Evolutionary conservation across 2,888 invertebrate genomes (phyloP).

Genomic region (Papilio protenor): DNA sequence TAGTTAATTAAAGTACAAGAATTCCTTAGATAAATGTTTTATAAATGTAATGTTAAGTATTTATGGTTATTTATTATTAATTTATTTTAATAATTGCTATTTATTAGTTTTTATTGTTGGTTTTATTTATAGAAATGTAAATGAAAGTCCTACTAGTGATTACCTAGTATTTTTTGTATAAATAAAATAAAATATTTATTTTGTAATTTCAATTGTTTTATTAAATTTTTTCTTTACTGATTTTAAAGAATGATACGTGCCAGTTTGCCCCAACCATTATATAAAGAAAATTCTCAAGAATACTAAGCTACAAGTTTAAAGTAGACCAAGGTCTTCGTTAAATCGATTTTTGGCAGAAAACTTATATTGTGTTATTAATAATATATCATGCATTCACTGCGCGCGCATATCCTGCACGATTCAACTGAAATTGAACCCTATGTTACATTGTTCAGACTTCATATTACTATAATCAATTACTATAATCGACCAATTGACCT

Average conservation of each 20-base stretch:
- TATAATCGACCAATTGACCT: too few species aligned
- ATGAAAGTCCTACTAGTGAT: constrained; percentile 61
- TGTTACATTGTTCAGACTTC: not conserved
- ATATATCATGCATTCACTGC: not conserved
- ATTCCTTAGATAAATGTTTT: not conserved
- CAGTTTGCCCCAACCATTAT: not conserved
- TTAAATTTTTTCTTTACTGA: not conserved
- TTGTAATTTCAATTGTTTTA: not conserved
- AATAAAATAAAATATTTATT: not conserved
- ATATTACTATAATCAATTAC: not conserved
- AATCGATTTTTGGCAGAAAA: not conserved
- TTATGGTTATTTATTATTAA: constrained; percentile 18
- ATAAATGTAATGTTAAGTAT: not conserved
- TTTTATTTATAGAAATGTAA: constrained; percentile 46
- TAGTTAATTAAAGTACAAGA: constrained; percentile 10
- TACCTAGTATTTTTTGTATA: constrained; percentile 66
- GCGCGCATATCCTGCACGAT: not conserved
- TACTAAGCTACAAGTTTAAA: not conserved
- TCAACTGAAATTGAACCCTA: constrained; percentile 4
- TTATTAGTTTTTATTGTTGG: constrained; percentile 14
- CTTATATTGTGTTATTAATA: not conserved
- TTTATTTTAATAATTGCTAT: constrained; percentile 13
- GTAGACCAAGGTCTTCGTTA: not conserved
- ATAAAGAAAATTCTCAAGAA: not conserved
- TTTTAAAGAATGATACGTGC: not conserved